Base-by-base conservation (phyloP, 2,113 vertebrate species). In the Rostratula benghalensis region DNA sequence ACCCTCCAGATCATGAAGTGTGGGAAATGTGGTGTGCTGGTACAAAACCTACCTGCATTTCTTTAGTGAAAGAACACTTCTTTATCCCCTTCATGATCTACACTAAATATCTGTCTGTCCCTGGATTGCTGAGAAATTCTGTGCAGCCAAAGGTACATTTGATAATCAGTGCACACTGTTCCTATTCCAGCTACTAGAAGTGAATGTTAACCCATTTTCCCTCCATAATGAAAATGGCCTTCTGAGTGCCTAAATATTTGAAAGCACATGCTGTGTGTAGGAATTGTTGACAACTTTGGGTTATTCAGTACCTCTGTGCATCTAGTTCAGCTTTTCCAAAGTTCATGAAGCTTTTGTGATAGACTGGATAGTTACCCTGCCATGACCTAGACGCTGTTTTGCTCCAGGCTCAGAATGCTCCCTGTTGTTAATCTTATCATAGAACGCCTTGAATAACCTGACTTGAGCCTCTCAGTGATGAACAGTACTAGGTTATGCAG, bases 391-490 rank as follows among this genome's bases (percentile, higher is more conserved):
- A 57, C 1, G 1, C 75, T 83, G 56, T 69, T 94, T 96, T 76
- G 71, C 93, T 93, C n/a, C 82, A 51, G 84, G 96, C 93, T 96
- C 70, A 80, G 82, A 69, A 35, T 54, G 92, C 80, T 94, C 85
- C 76, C 56, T 91, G 85, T 87, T 95, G 64, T 96, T 96, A 95
- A 97, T 90, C 91, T 90, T 93, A 93, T 39, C 53, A 35, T 51
- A 90, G 71, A 63, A 91, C 87, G 87, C 69, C 93, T 95, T 54
- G 79, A 75, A 80, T 93, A 95, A 94, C 96, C 91, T 93, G 84
- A 78, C 69, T 75, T 13, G 41, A 90, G 75, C 81, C 50, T 90
- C 83, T 79, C 68, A 46, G 63, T 51, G 89, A 93, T 90, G 83
- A 87, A 41, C 90, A 91, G 60, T 30, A 39, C 67, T 53, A 27